Evolutionary conservation across 2,113 vertebrate species (phyloP), one percentile per base, ranked within the genome.

Genomic region (Lepus americanus): DNA sequence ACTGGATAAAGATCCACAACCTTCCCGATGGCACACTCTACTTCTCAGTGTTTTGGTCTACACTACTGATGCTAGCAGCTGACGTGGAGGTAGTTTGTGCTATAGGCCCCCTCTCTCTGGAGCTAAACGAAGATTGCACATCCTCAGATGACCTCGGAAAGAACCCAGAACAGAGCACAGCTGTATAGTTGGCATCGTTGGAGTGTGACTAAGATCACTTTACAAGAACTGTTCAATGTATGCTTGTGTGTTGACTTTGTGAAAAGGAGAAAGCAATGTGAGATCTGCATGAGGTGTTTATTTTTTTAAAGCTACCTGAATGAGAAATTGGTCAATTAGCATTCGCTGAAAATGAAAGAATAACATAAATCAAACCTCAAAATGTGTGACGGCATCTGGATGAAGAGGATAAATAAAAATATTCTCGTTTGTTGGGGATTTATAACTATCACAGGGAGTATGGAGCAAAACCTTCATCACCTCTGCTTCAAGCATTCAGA

Each of bases 361-460:
- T 88, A 77, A 93, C 14, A 8, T 29, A 22, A 49, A 93, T 29
- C 25, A 94, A 88, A 83, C 20, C 88, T 95, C 31, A 89, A 13
- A 66, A 67, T 33, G 14, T 3, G 39, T 66, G 33, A 51, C 9
- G 92, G n/a, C 72, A 86, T 86, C n/a, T 78, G 94, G 61, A 82
- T 13, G 69, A 80, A 93, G 83, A 94, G 19, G 72, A 77, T 64
- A 87, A 95, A 87, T 92, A 61, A 92, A 94, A 80, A 78, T 31
- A 29, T 27, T n/a, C 31, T 25, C 89, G 19, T 63, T 92, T 90
- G 81, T 51, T 55, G 20, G 17, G 53, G 39, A 94, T n/a, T 81
- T 84, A 31, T 59, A 97, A 90, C 70, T 89, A 3, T 61, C 77
- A 77, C 80, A 86, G 76, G 66, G 78, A 96, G 39, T 97, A 79